Conservation (phyloP, 2,888 invertebrate genomes). For the Onchidella celtica region DNA sequence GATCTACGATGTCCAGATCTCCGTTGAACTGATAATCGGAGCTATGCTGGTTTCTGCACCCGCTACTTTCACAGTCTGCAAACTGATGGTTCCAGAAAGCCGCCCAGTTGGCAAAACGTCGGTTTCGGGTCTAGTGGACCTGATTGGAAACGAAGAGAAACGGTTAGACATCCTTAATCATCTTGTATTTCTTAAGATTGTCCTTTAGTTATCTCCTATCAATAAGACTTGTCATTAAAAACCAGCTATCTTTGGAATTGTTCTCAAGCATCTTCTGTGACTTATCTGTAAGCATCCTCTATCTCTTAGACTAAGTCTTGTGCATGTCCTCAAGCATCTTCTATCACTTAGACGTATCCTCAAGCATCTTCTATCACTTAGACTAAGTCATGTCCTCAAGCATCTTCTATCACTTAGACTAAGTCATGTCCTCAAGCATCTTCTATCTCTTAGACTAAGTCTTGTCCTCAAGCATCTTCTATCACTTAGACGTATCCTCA, state of each 20-base stretch:
- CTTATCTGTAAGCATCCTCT: neutral
- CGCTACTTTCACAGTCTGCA: slow-evolving; percentile 92
- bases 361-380: too few relatives aligned
- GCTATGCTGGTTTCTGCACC: slow-evolving; percentile 98
- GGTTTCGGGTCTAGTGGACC: neutral
- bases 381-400: too few relatives aligned
- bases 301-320: too few relatives aligned
- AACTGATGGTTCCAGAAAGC: slow-evolving; percentile 87
- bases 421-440: too few relatives aligned
- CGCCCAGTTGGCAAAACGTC: neutral
- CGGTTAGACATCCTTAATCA: neutral
- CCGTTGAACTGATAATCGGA: slow-evolving; percentile 91
- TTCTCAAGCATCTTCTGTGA: neutral
- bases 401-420: too few relatives aligned
- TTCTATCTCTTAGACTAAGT: too few relatives aligned
- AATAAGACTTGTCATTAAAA: too few relatives aligned
- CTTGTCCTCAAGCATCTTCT: too few relatives aligned
- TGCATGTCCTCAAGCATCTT: too few relatives aligned
- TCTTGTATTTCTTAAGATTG: neutral
- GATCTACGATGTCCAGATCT: slow-evolving; percentile 65
- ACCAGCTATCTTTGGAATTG: neutral
- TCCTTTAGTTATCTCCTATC: too few relatives aligned
- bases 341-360: too few relatives aligned
- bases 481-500: too few relatives aligned
- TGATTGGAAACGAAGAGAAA: slow-evolving; percentile 26